phyloP scores from a whole-genome alignment of 2,888 invertebrate species.

The Alcis repandata region DNA sequence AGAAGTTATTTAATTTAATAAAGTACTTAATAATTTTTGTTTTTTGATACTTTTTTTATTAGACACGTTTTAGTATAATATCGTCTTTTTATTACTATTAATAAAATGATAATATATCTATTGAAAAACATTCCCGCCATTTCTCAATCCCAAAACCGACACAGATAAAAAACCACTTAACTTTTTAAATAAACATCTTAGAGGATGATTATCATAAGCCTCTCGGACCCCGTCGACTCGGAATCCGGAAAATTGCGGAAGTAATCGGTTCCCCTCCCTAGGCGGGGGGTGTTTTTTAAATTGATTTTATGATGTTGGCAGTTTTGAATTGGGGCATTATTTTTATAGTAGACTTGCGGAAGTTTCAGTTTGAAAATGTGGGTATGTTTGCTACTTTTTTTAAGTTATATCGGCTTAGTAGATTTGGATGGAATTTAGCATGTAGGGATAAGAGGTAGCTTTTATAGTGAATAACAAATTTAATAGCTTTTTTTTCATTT shows the following conservation, averaged over 20 bases:
- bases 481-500: no score
- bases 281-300: slow-evolving; percentile 42
- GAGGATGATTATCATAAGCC: slow-evolving; percentile 33
- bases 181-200: slow-evolving; percentile 46
- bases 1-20: no score
- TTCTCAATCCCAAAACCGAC: neutral
- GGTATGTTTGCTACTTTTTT: neutral
- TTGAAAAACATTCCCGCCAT: neutral
- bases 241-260: slow-evolving; percentile 50
- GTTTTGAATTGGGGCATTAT: slow-evolving; percentile 2
- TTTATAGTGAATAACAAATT: no score
- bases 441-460: no score
- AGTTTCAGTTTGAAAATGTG: no score
- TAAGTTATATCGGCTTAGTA: neutral
- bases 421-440: neutral
- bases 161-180: slow-evolving; percentile 20
- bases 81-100: no score
- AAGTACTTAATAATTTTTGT: no score
- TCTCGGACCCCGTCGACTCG: slow-evolving; percentile 35
- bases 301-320: slow-evolving; percentile 41
- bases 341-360: no score
- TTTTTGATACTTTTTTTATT: neutral
- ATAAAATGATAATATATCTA: no score
- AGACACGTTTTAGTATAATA: no score
- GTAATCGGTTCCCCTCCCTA: slow-evolving; percentile 49